Evolutionary conservation across 1,140 invertebrate species (phyloP).

Genomic region (Formica exsecta): DNA sequence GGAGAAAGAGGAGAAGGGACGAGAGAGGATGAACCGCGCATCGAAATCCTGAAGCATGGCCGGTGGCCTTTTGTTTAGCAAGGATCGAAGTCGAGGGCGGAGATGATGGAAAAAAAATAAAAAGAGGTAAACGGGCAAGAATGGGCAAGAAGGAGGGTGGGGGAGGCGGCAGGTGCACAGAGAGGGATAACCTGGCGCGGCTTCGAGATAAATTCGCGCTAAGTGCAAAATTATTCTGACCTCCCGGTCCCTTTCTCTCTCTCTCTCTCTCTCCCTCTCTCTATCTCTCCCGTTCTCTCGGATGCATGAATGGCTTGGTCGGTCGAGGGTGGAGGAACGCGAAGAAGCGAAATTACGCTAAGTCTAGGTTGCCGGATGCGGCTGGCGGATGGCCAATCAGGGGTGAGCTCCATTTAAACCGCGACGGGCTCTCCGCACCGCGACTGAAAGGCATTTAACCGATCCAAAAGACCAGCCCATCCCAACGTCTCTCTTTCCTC

Average conservation of each 20-base stretch:
- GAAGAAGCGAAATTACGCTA: constrained; percentile 71
- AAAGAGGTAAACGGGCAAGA: constrained; percentile 57
- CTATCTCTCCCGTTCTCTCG: constrained; percentile 5
- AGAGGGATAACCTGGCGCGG: constrained; percentile 35
- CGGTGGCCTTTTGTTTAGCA: constrained; percentile 66
- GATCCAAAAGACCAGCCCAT: constrained; percentile 84
- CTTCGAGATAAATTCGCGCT: constrained; percentile 78
- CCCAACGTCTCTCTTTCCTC: neutral
- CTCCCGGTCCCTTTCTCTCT: constrained; percentile 24
- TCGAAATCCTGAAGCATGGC: constrained; percentile 49
- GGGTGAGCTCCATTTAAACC: constrained; percentile 84
- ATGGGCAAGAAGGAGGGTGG: constrained; percentile 22
- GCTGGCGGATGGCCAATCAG: constrained; percentile 80
- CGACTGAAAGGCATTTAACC: constrained; percentile 85
- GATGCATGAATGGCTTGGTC: constrained; percentile 61
- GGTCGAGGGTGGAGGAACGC: constrained; percentile 67
- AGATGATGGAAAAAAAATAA: constrained; percentile 33
- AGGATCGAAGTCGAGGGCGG: constrained; percentile 45
- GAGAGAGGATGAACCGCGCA: neutral
- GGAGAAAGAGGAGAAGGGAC: neutral
- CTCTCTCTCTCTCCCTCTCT: too few relatives aligned
- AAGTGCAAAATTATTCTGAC: constrained; percentile 81
- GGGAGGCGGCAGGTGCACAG: too few relatives aligned
- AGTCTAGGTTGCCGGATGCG: constrained; percentile 47
- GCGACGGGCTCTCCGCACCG: constrained; percentile 74